Conservation (phyloP, 1,140 invertebrate genomes). For the Stenopsyche tienmushanensis region DNA sequence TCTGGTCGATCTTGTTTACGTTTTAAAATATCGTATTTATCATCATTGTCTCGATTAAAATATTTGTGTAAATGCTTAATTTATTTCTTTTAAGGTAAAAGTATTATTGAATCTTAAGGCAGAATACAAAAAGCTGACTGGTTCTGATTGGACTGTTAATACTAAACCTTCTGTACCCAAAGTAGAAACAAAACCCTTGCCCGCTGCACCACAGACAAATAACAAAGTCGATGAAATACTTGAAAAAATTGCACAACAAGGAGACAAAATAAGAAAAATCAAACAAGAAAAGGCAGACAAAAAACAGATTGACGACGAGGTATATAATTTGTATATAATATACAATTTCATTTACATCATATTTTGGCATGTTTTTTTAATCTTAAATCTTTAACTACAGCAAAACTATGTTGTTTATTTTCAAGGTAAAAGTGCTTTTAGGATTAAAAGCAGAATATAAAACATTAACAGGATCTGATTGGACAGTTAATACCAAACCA, state of each 20-base stretch:
- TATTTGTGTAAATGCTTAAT: too few species aligned
- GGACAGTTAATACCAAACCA: slow-evolving; percentile 54
- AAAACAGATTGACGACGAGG: slow-evolving; percentile 55
- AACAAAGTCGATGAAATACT: slow-evolving; percentile 31
- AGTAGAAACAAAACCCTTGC: background rate
- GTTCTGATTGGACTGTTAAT: slow-evolving; percentile 65
- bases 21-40: too few species aligned
- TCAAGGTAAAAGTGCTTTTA: slow-evolving; percentile 63
- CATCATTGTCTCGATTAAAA: too few species aligned
- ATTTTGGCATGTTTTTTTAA: too few species aligned
- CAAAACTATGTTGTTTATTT: too few species aligned
- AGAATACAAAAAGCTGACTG: slow-evolving; percentile 67
- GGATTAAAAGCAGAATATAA: slow-evolving; percentile 72
- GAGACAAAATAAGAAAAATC: slow-evolving; percentile 68
- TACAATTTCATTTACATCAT: too few species aligned
- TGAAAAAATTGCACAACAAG: slow-evolving; percentile 62
- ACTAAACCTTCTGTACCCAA: slow-evolving; percentile 23
- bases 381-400: too few species aligned
- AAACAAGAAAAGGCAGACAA: slow-evolving; percentile 65
- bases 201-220: slow-evolving; percentile 11
- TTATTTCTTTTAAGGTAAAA: too few species aligned
- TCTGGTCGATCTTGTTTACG: too few species aligned
- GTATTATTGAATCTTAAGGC: slow-evolving; percentile 66
- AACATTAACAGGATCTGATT: slow-evolving; percentile 63
- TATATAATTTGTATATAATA: too few species aligned